phyloP scores from a whole-genome alignment of 2,888 invertebrate species.

The Teinopalpus imperialis region DNA sequence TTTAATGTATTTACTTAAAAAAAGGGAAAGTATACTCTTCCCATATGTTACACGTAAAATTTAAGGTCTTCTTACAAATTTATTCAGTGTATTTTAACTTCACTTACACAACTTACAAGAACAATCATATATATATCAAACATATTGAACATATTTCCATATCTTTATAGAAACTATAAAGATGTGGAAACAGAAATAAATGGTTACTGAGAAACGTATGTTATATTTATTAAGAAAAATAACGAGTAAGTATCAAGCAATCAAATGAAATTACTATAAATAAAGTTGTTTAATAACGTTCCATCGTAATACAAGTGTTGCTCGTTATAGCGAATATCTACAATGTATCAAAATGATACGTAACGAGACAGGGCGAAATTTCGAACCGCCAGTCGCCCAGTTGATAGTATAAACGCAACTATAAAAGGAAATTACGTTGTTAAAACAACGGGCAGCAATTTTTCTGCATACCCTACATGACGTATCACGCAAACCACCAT shows the following conservation, averaged over 20 bases:
- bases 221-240: slow-evolving; percentile 4
- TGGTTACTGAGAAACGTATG: slow-evolving; percentile 24
- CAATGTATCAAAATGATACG: slow-evolving; percentile 36
- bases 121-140: too few relatives aligned
- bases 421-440: slow-evolving; percentile 61
- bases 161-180: not conserved
- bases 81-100: too few relatives aligned
- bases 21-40: too few relatives aligned
- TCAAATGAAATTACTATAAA: slow-evolving; percentile 26
- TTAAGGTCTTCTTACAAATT: too few relatives aligned
- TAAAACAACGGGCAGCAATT: slow-evolving; percentile 54
- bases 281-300: slow-evolving; percentile 18
- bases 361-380: slow-evolving; percentile 40
- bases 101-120: too few relatives aligned
- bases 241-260: slow-evolving; percentile 15
- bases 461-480: slow-evolving; percentile 43
- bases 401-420: slow-evolving; percentile 51
- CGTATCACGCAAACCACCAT: slow-evolving; percentile 31
- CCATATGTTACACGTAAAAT: too few relatives aligned
- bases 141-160: too few relatives aligned
- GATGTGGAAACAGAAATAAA: not conserved
- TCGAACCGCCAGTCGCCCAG: slow-evolving; percentile 43
- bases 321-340: slow-evolving; percentile 26
- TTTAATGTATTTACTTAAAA: too few relatives aligned
- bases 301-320: slow-evolving; percentile 11